Base-by-base conservation (phyloP, 2,888 invertebrate species). In the Ptilodon capucinus region DNA sequence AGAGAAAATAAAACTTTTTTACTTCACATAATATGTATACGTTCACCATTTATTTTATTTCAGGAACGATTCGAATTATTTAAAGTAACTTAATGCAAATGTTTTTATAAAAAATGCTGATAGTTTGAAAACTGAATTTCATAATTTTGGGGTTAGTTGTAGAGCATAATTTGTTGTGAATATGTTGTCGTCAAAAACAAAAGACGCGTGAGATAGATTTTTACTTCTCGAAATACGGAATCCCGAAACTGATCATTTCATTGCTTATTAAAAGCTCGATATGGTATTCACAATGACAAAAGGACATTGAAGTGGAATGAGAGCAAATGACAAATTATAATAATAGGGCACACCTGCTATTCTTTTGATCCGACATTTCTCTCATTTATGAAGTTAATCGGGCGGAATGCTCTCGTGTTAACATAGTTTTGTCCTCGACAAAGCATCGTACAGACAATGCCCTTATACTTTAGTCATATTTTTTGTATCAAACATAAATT, bases 361-460 rank as follows among this genome's bases (percentile, higher is more conserved):
- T 84, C 90, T 89, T 89, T 89, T 88, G 91, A 91, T 90, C 89
- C 75, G 76, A 84, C 86, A 89, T 86, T 88, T 88, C 88, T 87
- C 90, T 90, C 89, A 89, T 90, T 90, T 91, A 90, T 91, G 89
- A 88, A 74, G 78, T 80, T 86, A 90, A 91, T 89, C 81, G 90
- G 86, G 83, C 87, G 87, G 81, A 84, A 84, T 87, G 79, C 79
- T 81, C 74, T 74, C 78, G 75, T 83, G 84, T 82, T 86, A 84
- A 86, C 85, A 82, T 79, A 83, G 79, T 86, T 80, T 76, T 81
- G 79, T 79, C 74, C 70, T 74, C 76, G 77, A 88, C 88, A 91
- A 91, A 86, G 87, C 81, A 69, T 64, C 71, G 75, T 76, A 69
- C 85, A 86, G 82, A 91, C 91, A 89, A 89, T 88, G 72, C 81